These are phyloP conservation scores for Spodoptera littoralis DNA, from an alignment of 2,888 invertebrate species.

Conservation along the genomic window DNA sequence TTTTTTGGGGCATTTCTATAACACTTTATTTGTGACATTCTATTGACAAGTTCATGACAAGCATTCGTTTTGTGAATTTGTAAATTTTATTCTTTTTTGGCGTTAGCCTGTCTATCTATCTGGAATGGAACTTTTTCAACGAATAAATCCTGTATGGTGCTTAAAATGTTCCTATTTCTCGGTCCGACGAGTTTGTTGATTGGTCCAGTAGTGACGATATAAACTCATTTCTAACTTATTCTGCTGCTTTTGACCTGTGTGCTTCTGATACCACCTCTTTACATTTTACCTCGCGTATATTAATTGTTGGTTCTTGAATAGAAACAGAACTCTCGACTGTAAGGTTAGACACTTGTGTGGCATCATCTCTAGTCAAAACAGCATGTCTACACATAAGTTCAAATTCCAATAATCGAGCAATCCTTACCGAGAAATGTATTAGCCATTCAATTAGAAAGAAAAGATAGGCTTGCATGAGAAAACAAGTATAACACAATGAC, in stretches of 20 bases:
- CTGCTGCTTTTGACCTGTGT: too few species aligned
- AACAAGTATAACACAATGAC: conserved; percentile 64
- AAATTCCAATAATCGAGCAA: conserved; percentile 76
- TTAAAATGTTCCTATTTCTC: background rate
- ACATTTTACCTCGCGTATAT: background rate
- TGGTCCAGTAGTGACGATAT: background rate
- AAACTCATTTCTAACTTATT: background rate
- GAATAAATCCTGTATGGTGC: conserved; percentile 10
- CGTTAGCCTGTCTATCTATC: conserved; percentile 48
- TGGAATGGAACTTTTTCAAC: conserved; percentile 13
- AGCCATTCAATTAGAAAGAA: conserved; percentile 71
- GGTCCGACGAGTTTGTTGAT: background rate
- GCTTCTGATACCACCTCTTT: background rate
- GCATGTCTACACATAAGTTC: conserved; percentile 79
- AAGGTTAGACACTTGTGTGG: conserved; percentile 47
- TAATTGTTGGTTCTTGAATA: background rate
- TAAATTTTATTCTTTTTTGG: conserved; percentile 64
- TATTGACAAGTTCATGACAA: conserved; percentile 59
- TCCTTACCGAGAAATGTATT: conserved; percentile 60
- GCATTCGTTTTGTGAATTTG: conserved; percentile 66
- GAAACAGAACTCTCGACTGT: background rate
- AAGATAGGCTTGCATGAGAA: conserved; percentile 66
- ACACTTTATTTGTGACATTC: conserved; percentile 49
- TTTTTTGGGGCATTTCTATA: conserved; percentile 16
- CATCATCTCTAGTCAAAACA: conserved; percentile 65